Evolutionary conservation across 2,797 vertebrate species (phyloP), one percentile per base, ranked within the genome.

Genomic region (Chlorospingus semifuscus): DNA sequence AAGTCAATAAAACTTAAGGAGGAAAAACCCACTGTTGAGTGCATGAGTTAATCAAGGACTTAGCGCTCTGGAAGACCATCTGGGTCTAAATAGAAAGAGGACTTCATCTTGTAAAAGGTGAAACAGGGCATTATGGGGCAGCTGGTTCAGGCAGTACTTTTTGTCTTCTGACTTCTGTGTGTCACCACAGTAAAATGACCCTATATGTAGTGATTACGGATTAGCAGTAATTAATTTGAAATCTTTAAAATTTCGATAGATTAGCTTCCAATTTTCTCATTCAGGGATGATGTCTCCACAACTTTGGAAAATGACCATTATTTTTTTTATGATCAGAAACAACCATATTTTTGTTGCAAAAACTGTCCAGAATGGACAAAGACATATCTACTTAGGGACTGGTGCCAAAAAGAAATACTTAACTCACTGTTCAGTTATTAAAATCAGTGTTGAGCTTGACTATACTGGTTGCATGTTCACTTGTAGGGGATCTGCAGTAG

Each of bases 1-100:
- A 46, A 95, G 82, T 97, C 94, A 93, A 89, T 96, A 93, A 95
- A 97, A 91, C 65, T 95, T 96, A 94, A 95, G 83, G 52, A 93
- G 59, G 53, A 95, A 68, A 72, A 93, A 96, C 88, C 56, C 75
- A 81, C 52, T 90, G 42, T 63, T 70, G 68, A 96, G 30, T 91
- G 65, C 47, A 63, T 1, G 15, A 89, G 78, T 95, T 96, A 90
- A 95, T 97, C 87, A 87, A 87, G 52, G 78, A 88, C 36, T 84
- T 76, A 66, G 77, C 71, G 42, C 77, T 93, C 71, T 69, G 59
- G 91, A 92, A 91, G 84, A 74, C 69, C 37, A 60, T 72, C 65
- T 87, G 39, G 34, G 57, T 91, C 59, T 86, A 65, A 78, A 83
- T n/a, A 78, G 42, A 63, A 53, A 68, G 66, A 68, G 39, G 41